These are phyloP conservation scores for Bactericera cockerelli DNA, from an alignment of 1,140 invertebrate species.

Conservation along the genomic window DNA sequence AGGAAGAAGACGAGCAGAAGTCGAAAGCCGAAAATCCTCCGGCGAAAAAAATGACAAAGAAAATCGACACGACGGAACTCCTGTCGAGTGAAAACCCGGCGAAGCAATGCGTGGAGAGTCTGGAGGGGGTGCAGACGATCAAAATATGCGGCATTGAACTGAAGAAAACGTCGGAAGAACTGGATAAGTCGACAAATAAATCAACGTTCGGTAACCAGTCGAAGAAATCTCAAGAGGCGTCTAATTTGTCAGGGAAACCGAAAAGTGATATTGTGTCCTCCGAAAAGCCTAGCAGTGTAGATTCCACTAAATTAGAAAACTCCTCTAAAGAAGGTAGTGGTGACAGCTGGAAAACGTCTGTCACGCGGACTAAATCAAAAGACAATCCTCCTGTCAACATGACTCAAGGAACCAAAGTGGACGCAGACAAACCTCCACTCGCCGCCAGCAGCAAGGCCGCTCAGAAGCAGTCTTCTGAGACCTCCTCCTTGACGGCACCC, in stretches of 20 bases:
- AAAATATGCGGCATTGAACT: conserved; percentile 4
- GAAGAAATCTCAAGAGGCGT: neutral
- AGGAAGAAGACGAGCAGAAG: neutral
- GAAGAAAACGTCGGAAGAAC: neutral
- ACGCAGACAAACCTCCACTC: neutral
- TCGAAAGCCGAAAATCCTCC: neutral
- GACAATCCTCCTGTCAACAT: neutral
- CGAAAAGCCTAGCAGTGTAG: too few species aligned
- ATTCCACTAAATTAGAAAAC: too few species aligned
- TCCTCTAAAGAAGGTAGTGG: too few species aligned
- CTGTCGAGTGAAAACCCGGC: neutral
- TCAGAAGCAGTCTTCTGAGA: neutral
- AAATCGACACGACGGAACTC: neutral
- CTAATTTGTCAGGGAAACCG: neutral
- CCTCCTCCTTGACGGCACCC: too few species aligned
- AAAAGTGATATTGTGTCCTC: neutral
- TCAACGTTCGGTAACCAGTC: neutral
- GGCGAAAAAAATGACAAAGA: neutral
- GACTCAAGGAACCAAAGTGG: neutral
- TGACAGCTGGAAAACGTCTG: too few species aligned
- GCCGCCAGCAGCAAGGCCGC: neutral
- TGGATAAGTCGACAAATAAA: neutral
- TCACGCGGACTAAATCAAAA: neutral
- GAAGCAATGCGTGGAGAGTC: neutral
- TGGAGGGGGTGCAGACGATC: neutral